Conservation (phyloP, 2,888 invertebrate genomes). For the Macroteleia sp. region DNA sequence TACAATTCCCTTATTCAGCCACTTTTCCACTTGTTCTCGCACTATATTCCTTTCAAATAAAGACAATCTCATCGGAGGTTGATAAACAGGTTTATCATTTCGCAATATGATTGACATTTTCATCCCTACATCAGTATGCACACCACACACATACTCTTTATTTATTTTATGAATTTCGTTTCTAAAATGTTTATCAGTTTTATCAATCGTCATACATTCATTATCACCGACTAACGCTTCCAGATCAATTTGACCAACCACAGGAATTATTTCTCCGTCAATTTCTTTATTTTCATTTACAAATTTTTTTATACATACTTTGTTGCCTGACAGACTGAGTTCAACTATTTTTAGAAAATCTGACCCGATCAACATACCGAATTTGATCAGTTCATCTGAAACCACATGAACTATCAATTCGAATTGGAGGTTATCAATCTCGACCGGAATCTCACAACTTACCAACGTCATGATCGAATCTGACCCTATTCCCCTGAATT, state of each 20-base stretch:
- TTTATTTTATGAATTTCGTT: neutral
- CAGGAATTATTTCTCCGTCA: neutral
- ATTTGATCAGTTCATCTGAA: conserved; percentile 6
- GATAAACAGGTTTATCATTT: conserved; percentile 62
- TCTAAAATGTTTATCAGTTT: neutral
- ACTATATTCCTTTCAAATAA: conserved; percentile 49
- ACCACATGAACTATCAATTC: conserved; percentile 4
- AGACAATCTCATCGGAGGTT: conserved; percentile 61
- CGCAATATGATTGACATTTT: conserved; percentile 48
- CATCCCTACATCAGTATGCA: conserved; percentile 11
- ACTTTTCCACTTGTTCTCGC: conserved; percentile 60
- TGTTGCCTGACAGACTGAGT: neutral
- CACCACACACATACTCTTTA: conserved; percentile 28
- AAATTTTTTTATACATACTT: neutral
- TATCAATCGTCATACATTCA: neutral
- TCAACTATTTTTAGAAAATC: conserved; percentile 4
- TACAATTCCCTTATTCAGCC: conserved; percentile 65
- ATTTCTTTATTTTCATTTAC: neutral
- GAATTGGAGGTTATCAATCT: neutral
- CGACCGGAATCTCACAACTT: neutral
- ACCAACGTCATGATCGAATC: neutral
- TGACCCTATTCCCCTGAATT: conserved; percentile 22
- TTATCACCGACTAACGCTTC: neutral
- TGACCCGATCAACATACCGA: neutral
- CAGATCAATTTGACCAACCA: neutral